These are phyloP conservation scores for Petaurus breviceps DNA, from an alignment of 2,113 vertebrate species.

Conservation along the genomic window DNA sequence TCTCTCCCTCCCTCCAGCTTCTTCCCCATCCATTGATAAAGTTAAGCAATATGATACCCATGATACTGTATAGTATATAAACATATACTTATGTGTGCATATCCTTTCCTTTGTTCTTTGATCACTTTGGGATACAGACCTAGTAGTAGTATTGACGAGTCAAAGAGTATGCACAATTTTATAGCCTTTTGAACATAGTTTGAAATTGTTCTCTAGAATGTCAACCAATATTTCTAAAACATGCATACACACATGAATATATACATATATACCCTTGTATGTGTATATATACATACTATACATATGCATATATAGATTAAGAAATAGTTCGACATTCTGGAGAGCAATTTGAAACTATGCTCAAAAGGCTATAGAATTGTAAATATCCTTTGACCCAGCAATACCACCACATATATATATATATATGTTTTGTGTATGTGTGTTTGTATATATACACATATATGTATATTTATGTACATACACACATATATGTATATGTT, in stretches of 20 bases:
- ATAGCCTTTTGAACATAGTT: too few species aligned
- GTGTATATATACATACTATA: neutral
- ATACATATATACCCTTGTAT: neutral
- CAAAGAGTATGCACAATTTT: neutral
- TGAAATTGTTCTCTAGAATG: neutral
- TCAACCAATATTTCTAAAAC: neutral
- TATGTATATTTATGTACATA: too few species aligned
- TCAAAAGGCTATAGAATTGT: too few species aligned
- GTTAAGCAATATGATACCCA: neutral
- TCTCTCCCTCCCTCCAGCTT: neutral
- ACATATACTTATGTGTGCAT: neutral
- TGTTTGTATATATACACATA: too few species aligned
- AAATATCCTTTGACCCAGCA: too few species aligned
- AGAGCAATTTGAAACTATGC: too few species aligned
- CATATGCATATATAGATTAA: neutral
- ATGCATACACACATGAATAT: too few species aligned
- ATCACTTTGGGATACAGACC: neutral
- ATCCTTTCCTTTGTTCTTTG: neutral
- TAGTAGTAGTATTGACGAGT: neutral
- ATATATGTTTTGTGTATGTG: too few species aligned
- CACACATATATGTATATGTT: too few species aligned
- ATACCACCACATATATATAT: too few species aligned
- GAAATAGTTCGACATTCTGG: too few species aligned
- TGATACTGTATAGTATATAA: neutral
- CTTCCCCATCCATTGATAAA: neutral